Conservation (phyloP, 2,113 vertebrate species). For the Hydrochoerus hydrochaeris region DNA sequence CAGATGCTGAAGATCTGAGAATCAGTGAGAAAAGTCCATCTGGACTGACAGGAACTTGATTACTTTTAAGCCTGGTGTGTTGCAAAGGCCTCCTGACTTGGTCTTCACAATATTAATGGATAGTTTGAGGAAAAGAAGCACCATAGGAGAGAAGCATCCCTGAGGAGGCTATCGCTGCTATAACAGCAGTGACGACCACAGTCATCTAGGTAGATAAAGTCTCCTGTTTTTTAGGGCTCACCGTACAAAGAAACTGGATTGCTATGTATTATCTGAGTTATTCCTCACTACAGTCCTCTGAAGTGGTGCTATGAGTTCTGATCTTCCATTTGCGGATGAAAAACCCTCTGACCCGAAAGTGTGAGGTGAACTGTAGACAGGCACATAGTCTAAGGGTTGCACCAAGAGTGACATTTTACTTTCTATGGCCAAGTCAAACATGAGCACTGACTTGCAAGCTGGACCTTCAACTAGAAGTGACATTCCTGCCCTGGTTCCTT, state of each 20-base stretch:
- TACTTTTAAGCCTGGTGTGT: slow-evolving; percentile 70
- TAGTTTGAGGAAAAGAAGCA: not conserved
- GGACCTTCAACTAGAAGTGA: not conserved
- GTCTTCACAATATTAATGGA: slow-evolving; percentile 72
- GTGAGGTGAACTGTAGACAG: not conserved
- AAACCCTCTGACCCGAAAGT: not conserved
- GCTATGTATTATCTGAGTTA: not conserved
- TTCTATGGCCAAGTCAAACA: not conserved
- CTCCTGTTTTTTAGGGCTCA: not conserved
- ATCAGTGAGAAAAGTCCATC: slow-evolving; percentile 80
- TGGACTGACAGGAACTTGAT: slow-evolving; percentile 66
- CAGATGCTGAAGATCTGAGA: slow-evolving; percentile 75
- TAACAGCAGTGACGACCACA: too few species aligned
- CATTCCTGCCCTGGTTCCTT: not conserved
- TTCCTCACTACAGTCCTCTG: not conserved
- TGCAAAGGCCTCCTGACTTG: slow-evolving; percentile 19
- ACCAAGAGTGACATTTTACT: not conserved
- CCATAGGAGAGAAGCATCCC: not conserved
- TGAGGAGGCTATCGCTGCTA: not conserved
- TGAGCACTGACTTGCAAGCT: not conserved
- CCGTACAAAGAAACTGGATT: not conserved
- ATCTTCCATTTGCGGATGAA: not conserved
- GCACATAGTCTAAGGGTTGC: not conserved
- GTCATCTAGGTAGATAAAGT: fast-evolving
- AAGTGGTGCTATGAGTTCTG: not conserved